Evolutionary conservation across 2,113 vertebrate species (phyloP), one percentile per base, ranked within the genome.

Genomic region (Cathartes aura): DNA sequence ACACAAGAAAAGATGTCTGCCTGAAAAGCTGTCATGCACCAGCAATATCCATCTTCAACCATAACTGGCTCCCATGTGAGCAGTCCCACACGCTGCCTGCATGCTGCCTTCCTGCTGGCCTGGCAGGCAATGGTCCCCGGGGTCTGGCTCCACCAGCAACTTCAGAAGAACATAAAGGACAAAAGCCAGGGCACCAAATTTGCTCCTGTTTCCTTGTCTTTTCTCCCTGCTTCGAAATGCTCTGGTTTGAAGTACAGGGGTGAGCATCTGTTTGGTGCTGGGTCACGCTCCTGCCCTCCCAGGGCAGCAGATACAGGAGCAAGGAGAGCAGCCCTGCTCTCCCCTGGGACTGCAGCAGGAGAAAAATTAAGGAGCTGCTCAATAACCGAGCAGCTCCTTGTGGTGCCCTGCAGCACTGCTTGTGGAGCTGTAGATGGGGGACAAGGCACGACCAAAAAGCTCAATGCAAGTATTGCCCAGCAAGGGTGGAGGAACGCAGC

Each of bases 51-150:
- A 72, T 22, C 47, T 59, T 40, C 59, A 23, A 4, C 15, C 53
- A 10, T 12, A 76, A 29, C 48, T 11, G 34, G 43, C 15, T 90
- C 52, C 56, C 32, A 27, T 2, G 0, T 18, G 36, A 87, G 29
- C 2, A 29, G 11, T 43, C 17, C 36, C 60, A 22, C 17, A 16
- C 0, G 1, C 10, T 59, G 59, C 15, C 15, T 48, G 22, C 4
- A 3, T 8, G 24, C 55, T 73, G 56, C 24, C 40, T 52, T 55
- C 78, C 38, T 71, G 18, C 70, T 53, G 53, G 12, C 38, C 70
- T 32, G 30, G 13, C 55, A 79, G 32, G 17, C 26, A 1, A 11
- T 0, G 4, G 20, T 23, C 27, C 43, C 30, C 0, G 0, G n/a
- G 43, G 34, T 43, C 36, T 40, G 27, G 36, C 9, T 20, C 38